phyloP scores from a whole-genome alignment of 2,113 vertebrate species.

The Orycteropus afer region DNA sequence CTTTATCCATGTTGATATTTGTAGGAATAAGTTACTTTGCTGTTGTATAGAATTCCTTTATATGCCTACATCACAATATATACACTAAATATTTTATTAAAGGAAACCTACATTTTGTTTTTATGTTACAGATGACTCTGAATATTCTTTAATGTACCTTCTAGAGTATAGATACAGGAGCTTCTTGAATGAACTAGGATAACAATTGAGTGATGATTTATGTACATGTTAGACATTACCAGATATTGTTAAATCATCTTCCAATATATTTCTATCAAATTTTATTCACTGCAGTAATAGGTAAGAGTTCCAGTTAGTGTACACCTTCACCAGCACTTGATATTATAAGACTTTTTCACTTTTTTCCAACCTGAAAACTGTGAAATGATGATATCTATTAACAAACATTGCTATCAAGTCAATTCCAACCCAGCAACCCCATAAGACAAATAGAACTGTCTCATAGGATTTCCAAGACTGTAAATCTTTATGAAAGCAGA shows the following conservation, averaged over 20 bases:
- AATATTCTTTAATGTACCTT: neutral
- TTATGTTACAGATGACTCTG: neutral
- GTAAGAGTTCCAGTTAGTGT: neutral
- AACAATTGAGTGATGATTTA: neutral
- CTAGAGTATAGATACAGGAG: neutral
- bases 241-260: neutral
- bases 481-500: too few relatives aligned
- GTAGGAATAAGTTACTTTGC: neutral
- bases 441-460: too few relatives aligned
- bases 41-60: neutral
- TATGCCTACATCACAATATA: neutral
- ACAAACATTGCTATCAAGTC: too few relatives aligned
- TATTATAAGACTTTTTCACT: neutral
- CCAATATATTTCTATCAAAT: neutral
- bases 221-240: neutral
- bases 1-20: neutral
- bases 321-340: neutral
- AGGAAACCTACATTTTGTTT: neutral
- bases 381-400: too few relatives aligned
- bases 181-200: neutral
- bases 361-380: neutral
- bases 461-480: too few relatives aligned
- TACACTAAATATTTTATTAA: neutral
- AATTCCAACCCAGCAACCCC: too few relatives aligned
- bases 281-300: neutral